Evolutionary conservation across 1,140 invertebrate genomes (phyloP).

Genomic region (Physella acuta): DNA sequence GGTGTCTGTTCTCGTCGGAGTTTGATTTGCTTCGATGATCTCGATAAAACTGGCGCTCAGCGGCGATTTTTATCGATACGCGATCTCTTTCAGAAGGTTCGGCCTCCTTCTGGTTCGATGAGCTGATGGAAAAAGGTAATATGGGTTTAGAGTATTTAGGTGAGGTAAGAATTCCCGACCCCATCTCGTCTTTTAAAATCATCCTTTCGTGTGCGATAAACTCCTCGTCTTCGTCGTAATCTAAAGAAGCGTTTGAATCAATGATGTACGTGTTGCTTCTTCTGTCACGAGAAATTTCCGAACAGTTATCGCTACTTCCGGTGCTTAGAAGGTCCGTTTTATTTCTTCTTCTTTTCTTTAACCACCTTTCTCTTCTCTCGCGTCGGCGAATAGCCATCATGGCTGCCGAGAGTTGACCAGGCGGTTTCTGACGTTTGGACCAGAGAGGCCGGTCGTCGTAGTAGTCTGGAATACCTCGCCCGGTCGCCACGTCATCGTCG

Average conservation of each 20-base stretch:
- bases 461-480: slow-evolving; percentile 18
- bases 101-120: neutral
- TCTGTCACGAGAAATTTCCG: neutral
- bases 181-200: neutral
- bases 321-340: slow-evolving; percentile 19
- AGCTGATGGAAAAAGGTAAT: slow-evolving; percentile 8
- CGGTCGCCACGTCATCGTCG: slow-evolving; percentile 19
- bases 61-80: neutral
- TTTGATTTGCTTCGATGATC: neutral
- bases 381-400: slow-evolving; percentile 9
- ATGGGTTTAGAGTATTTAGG: slow-evolving; percentile 24
- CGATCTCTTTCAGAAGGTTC: neutral
- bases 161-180: slow-evolving; percentile 19
- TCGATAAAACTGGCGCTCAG: neutral
- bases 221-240: slow-evolving; percentile 6
- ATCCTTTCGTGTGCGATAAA: neutral
- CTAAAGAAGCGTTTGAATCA: neutral
- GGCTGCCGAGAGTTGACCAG: slow-evolving; percentile 1
- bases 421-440: slow-evolving; percentile 4
- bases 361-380: slow-evolving; percentile 20
- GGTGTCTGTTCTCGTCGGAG: neutral
- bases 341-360: slow-evolving; percentile 21
- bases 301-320: slow-evolving; percentile 15
- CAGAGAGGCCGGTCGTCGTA: slow-evolving; percentile 23
- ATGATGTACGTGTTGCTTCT: neutral